These are phyloP conservation scores for Camptogramma bilineatum DNA, from an alignment of 2,888 invertebrate genomes.

Conservation along the genomic window DNA sequence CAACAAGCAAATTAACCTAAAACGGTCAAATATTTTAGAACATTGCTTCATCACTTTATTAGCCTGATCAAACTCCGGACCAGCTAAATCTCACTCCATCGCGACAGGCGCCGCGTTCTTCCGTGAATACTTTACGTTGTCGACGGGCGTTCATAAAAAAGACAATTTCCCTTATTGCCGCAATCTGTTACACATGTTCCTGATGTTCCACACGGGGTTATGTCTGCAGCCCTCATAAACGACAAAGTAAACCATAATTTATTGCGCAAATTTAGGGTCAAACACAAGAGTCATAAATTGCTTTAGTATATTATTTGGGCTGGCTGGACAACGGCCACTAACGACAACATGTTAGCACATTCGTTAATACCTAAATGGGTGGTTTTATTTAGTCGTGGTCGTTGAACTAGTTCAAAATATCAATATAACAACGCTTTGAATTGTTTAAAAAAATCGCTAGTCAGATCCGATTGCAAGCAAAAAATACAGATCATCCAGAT, in stretches of 20 bases:
- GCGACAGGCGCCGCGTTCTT: constrained; percentile 56
- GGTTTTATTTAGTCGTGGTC: constrained; percentile 37
- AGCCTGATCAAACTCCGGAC: constrained; percentile 21
- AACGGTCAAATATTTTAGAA: not conserved
- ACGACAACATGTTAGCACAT: constrained; percentile 49
- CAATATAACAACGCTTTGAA: not conserved
- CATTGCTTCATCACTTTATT: constrained; percentile 15
- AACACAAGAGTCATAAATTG: constrained; percentile 77
- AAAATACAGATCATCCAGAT: not conserved
- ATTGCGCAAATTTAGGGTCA: constrained; percentile 83
- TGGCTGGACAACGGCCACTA: constrained; percentile 56
- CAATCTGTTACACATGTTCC: constrained; percentile 82
- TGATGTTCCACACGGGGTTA: constrained; percentile 67
- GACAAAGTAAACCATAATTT: constrained; percentile 85
- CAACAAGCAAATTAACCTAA: not conserved
- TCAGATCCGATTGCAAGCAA: not conserved
- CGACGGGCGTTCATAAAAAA: constrained; percentile 82
- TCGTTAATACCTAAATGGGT: constrained; percentile 39
- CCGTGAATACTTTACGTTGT: constrained; percentile 77
- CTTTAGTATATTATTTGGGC: constrained; percentile 70
- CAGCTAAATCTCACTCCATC: constrained; percentile 53
- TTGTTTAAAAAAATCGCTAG: not conserved
- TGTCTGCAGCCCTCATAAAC: constrained; percentile 83
- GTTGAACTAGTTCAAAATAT: constrained; percentile 24
- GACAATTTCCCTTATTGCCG: constrained; percentile 85